Evolutionary conservation across 1,140 invertebrate species (phyloP).

Genomic region (Subanguina moxae): DNA sequence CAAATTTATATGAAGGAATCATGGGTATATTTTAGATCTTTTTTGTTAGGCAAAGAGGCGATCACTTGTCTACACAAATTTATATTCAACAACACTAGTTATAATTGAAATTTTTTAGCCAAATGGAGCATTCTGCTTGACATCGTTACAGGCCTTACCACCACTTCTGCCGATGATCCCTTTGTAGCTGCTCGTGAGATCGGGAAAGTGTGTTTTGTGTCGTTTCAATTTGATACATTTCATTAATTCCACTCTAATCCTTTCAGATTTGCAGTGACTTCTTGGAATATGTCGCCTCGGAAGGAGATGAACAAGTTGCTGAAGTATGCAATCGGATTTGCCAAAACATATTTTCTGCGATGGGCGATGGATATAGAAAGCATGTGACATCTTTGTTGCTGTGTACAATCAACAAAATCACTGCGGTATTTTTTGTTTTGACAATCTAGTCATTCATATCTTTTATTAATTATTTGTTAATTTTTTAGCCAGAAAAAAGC

Average conservation of each 20-base stretch:
- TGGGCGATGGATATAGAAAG: constrained; percentile 47
- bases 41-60: no score
- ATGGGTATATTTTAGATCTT: neutral
- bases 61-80: no score
- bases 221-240: neutral
- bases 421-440: constrained; percentile 32
- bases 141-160: constrained; percentile 30
- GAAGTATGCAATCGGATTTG: constrained; percentile 6
- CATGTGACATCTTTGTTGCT: constrained; percentile 44
- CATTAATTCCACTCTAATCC: neutral
- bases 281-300: constrained; percentile 30
- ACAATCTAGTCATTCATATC: neutral
- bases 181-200: constrained; percentile 37
- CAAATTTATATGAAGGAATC: constrained; percentile 46
- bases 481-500: constrained; percentile 36
- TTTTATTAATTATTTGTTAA: neutral
- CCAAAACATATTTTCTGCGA: constrained; percentile 21
- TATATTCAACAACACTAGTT: no score
- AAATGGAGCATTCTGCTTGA: constrained; percentile 38
- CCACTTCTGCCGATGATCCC: constrained; percentile 24
- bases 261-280: constrained; percentile 42
- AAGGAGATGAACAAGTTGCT: constrained; percentile 33
- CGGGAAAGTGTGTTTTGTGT: constrained; percentile 39
- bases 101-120: no score
- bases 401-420: constrained; percentile 39